Percentiles rank a stretch among this genome's conserved stretches.
Conservation (phyloP, 2,797 vertebrate genomes). For the Siniperca obscura region DNA sequence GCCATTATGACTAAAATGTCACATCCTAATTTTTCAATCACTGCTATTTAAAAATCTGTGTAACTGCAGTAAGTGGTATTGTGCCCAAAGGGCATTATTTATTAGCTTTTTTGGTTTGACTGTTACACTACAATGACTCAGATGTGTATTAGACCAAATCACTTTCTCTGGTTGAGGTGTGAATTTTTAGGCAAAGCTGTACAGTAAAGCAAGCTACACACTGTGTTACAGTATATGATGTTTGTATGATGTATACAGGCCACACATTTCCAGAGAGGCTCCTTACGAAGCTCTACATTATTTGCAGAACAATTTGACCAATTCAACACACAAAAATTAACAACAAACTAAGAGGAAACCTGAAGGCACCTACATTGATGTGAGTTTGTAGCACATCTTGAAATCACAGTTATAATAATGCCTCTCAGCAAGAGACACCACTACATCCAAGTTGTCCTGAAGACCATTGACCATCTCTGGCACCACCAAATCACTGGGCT, state of each 20-base stretch:
- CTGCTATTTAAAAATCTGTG: neutral
- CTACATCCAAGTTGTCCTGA: constrained; percentile 97
- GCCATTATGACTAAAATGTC: too few species aligned
- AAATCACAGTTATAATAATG: constrained; percentile 99
- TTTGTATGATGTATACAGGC: neutral
- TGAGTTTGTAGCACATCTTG: constrained; percentile 99
- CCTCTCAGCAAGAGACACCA: constrained; percentile 97
- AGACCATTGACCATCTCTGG: constrained; percentile 95
- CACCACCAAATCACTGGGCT: constrained; percentile 94
- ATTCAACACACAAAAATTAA: neutral
- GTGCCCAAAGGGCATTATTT: neutral
- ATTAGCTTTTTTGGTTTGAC: neutral
- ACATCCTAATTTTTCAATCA: neutral
- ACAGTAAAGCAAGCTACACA: neutral
- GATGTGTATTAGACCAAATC: neutral
- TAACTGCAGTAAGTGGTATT: neutral
- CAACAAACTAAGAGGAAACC: neutral
- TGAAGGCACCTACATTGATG: constrained; percentile 92
- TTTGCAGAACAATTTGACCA: neutral
- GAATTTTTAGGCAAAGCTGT: neutral
- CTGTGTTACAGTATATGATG: neutral
- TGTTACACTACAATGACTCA: neutral
- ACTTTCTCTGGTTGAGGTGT: neutral
- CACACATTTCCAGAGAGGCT: neutral
- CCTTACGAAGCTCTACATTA: neutral